These are phyloP conservation scores for Drosophila santomea DNA, from an alignment of 1,140 invertebrate genomes.

Conservation along the genomic window DNA sequence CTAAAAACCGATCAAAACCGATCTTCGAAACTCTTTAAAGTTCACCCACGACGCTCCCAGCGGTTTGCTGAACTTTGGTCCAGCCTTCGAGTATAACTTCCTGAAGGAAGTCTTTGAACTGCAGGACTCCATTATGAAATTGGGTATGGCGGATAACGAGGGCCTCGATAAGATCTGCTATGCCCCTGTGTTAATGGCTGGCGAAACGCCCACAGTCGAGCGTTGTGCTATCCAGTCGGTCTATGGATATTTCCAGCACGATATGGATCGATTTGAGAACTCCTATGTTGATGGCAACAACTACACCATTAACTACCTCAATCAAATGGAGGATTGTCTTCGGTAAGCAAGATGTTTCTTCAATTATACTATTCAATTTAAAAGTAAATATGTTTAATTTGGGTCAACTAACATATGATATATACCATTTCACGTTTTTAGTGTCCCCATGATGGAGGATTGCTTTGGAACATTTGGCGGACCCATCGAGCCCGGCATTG, in stretches of 20 bases:
- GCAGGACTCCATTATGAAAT: constrained; percentile 87
- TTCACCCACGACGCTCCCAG: constrained; percentile 74
- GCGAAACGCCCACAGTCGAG: constrained; percentile 86
- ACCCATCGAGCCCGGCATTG: constrained; percentile 92
- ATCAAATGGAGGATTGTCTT: constrained; percentile 85
- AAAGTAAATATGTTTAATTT: no score
- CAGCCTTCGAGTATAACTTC: constrained; percentile 90
- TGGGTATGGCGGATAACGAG: constrained; percentile 84
- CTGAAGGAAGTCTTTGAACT: constrained; percentile 88
- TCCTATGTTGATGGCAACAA: constrained; percentile 62
- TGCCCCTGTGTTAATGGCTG: constrained; percentile 90
- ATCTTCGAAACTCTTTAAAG: constrained; percentile 21
- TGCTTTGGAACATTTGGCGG: constrained; percentile 94
- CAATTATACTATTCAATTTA: no score
- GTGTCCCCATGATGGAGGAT: constrained; percentile 87
- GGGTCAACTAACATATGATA: neutral
- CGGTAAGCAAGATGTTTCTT: constrained; percentile 66
- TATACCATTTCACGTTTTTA: constrained; percentile 59
- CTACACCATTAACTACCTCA: constrained; percentile 84
- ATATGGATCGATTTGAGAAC: constrained; percentile 85
- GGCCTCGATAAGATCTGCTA: constrained; percentile 93
- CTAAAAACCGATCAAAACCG: neutral
- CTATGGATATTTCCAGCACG: constrained; percentile 92
- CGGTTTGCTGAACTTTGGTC: constrained; percentile 86
- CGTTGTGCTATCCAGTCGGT: constrained; percentile 93